Evolutionary conservation across 2,888 invertebrate species (phyloP), one percentile per base, ranked within the genome.

Genomic region (Ophraella communa): DNA sequence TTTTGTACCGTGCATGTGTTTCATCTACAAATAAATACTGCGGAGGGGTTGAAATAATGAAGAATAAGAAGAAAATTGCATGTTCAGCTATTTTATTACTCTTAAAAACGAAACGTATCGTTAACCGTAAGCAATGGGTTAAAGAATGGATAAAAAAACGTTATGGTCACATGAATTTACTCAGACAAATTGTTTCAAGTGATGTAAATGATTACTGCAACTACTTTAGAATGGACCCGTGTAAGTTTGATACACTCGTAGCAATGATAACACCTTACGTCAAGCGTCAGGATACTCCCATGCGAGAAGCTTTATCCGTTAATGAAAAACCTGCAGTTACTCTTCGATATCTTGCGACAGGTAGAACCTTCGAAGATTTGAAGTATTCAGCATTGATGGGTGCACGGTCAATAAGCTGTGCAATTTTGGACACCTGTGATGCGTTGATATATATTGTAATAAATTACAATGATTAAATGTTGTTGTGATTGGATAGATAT

Each of bases 161-260:
- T 18, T 35, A 35, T 24, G 35, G 35, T 3, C 35, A 35, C 35
- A 35, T 35, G 35, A 10, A 35, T 35, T 21, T 55, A 24, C 24
- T 59, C 23, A 39, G 39, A 39, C 51, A 53, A 60, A 60, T 60
- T 20, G 44, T 42, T 44, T n/a, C n/a, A 3, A 17, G 44, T 3
- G 47, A 63, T 35, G 20, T 27, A 20, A 21, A 39, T 44, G 63
- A 58, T 47, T 58, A 52, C 47, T 58, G 33, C 20, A 64, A 64
- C 39, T 59, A 59, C 33, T 54, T 64, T 42, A 45, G 64, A 45
- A 64, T 58, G 64, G 54, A 59, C 54, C 44, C 45, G 47, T 33
- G 54, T 20, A 58, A 53, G 10, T 54, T 54, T 58, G 11, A 64
- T 53, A 64, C 30, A 47, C 21, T 64, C 14, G n/a, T 64, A 45